Conservation (phyloP, 2,888 invertebrate genomes). For the Papilio demoleus region DNA sequence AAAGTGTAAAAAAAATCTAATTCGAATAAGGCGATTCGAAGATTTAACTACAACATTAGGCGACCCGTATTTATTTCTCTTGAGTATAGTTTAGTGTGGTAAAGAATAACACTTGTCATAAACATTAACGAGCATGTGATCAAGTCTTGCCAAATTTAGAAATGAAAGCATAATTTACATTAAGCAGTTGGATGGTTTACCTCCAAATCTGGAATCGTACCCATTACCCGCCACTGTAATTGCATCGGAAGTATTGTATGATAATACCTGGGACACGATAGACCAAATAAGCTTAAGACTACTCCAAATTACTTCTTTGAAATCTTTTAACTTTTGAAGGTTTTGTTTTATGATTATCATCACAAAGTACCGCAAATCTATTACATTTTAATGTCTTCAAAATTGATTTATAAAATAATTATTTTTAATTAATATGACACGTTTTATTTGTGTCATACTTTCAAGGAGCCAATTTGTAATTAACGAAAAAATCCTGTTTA, state of each 20-base stretch:
- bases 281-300: constrained; percentile 12
- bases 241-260: constrained; percentile 16
- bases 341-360: not conserved
- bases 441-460: constrained; percentile 33
- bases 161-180: not conserved
- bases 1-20: too few relatives aligned
- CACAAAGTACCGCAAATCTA: not conserved
- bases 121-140: not conserved
- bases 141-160: not conserved
- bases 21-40: too few relatives aligned
- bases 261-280: not conserved
- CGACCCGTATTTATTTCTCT: too few relatives aligned
- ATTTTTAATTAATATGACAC: constrained; percentile 33
- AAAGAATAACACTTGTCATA: constrained; percentile 3
- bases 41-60: too few relatives aligned
- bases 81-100: not conserved
- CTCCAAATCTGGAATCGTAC: constrained; percentile 8
- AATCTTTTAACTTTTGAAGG: too few relatives aligned
- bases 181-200: constrained; percentile 1
- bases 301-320: not conserved
- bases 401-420: constrained; percentile 23
- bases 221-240: not conserved
- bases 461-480: constrained; percentile 17
- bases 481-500: constrained; percentile 36
- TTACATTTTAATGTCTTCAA: too few relatives aligned